Evolutionary conservation across 2,113 vertebrate species (phyloP).

Genomic region (Callaeas wilsoni): DNA sequence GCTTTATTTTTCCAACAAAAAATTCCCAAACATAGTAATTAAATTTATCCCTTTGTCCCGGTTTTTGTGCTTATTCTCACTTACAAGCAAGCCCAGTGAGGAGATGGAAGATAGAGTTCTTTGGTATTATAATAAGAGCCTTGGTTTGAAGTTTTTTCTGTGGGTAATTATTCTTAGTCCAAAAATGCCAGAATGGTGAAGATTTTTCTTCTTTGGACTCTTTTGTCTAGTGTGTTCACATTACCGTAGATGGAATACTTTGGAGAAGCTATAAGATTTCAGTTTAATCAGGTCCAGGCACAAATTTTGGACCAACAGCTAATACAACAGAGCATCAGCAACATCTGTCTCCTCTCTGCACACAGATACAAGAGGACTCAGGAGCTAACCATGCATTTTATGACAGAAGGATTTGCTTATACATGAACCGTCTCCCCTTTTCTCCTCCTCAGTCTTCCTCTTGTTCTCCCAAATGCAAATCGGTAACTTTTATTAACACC

Average conservation of each 20-base stretch:
- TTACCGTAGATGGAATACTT: slow-evolving; percentile 43
- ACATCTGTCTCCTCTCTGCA: slow-evolving; percentile 18
- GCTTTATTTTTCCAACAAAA: slow-evolving; percentile 1
- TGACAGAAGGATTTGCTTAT: not conserved
- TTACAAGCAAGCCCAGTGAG: not conserved
- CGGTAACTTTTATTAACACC: not conserved
- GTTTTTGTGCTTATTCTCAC: not conserved
- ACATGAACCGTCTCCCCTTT: not conserved
- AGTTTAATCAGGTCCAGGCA: slow-evolving; percentile 41
- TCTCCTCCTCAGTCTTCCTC: not conserved
- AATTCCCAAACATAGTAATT: not conserved
- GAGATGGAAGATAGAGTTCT: not conserved
- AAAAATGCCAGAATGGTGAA: not conserved
- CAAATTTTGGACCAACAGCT: not conserved
- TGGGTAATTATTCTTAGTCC: not conserved
- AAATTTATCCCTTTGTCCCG: not conserved
- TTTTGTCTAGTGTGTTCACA: not conserved
- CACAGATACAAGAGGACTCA: not conserved
- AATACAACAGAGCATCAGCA: not conserved
- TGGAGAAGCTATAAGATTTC: not conserved
- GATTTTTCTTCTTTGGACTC: not conserved
- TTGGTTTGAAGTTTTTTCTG: not conserved
- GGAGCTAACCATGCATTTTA: not conserved
- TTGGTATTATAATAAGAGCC: not conserved
- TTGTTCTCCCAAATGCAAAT: not conserved